These are phyloP conservation scores for Trialeurodes vaporariorum DNA, from an alignment of 1,140 invertebrate genomes.

Conservation along the genomic window DNA sequence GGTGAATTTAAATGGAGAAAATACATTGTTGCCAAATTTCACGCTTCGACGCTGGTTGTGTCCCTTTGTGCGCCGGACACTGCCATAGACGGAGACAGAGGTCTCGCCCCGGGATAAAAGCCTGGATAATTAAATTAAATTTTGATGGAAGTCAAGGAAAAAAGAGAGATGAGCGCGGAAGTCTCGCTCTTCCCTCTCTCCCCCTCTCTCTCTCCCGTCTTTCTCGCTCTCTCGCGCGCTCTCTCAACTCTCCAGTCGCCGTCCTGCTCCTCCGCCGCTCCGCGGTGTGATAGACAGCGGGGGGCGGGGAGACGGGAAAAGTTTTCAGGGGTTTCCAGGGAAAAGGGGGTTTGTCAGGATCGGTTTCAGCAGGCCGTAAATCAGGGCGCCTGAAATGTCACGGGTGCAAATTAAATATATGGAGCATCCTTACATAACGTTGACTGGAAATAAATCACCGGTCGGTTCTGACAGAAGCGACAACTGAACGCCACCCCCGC, in stretches of 20 bases:
- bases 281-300: neutral
- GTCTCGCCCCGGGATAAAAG: no score
- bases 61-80: no score
- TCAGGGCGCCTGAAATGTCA: neutral
- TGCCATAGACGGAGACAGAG: no score
- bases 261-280: no score
- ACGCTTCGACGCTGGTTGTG: no score
- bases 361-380: neutral
- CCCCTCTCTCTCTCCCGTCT: no score
- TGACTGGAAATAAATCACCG: neutral
- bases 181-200: no score
- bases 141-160: neutral
- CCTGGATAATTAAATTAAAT: neutral
- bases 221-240: no score
- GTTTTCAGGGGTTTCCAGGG: neutral
- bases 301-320: neutral
- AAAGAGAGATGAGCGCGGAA: no score
- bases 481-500: neutral
- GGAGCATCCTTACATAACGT: neutral
- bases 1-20: no score
- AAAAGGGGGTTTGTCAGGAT: neutral
- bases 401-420: neutral
- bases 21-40: no score
- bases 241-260: no score
- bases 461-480: neutral